Evolutionary conservation across 2,113 vertebrate genomes (phyloP).

Genomic region (Lophochroa leadbeateri): DNA sequence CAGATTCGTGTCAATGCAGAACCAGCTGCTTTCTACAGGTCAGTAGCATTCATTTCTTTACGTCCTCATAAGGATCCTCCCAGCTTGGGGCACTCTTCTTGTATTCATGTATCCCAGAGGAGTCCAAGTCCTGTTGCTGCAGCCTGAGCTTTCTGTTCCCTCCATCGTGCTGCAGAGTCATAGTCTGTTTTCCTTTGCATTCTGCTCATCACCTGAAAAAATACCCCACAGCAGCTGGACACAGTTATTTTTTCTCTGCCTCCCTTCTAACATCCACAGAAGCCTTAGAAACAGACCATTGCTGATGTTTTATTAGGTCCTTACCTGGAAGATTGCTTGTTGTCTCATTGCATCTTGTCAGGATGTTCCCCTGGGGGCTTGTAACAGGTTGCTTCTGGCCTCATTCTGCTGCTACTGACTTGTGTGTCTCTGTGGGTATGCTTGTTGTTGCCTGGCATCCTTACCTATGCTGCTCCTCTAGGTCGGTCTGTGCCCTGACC

Average conservation of each 20-base stretch:
- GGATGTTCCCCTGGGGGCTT: background rate
- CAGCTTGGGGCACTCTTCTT: background rate
- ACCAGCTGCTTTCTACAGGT: constrained; percentile 95
- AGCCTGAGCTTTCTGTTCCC: background rate
- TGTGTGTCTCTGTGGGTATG: background rate
- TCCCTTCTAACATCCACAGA: background rate
- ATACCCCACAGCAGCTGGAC: background rate
- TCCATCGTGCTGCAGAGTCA: background rate
- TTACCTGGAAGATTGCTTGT: background rate
- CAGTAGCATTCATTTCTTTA: background rate
- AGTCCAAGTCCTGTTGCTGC: background rate
- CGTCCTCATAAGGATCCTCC: background rate
- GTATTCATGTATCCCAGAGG: background rate
- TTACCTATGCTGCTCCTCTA: background rate
- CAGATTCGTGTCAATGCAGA: constrained; percentile 95
- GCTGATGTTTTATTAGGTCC: background rate
- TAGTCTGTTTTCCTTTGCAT: background rate
- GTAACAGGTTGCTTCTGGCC: background rate
- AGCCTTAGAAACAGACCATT: background rate
- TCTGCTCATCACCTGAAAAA: background rate
- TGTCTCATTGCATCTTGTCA: background rate
- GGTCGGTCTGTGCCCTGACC: background rate
- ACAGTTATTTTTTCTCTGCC: background rate
- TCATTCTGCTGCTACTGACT: background rate
- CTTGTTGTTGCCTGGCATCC: background rate